Evolutionary conservation across 1,140 invertebrate species (phyloP).

Genomic region (Gonatopus flavifemur): DNA sequence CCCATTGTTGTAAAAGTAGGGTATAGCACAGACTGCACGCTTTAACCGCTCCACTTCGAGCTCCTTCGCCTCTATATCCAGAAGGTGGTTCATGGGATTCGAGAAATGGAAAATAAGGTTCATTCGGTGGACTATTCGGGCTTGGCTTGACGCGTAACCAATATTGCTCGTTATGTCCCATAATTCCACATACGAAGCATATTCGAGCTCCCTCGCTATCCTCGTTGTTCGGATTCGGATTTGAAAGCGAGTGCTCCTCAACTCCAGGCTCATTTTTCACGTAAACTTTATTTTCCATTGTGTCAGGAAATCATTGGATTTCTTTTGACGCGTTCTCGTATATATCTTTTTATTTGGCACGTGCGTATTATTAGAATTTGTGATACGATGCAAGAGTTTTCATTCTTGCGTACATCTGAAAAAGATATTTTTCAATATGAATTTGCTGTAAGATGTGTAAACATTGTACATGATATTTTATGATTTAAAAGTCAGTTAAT

Average conservation of each 20-base stretch:
- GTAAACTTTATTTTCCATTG: slow-evolving; percentile 55
- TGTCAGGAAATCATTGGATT: slow-evolving; percentile 53
- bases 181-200: slow-evolving; percentile 86
- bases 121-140: slow-evolving; percentile 58
- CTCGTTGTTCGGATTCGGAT: slow-evolving; percentile 30
- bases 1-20: slow-evolving; percentile 87
- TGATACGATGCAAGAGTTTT: slow-evolving; percentile 16
- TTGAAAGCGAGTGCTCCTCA: slow-evolving; percentile 44
- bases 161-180: slow-evolving; percentile 70
- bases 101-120: slow-evolving; percentile 89
- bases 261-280: slow-evolving; percentile 56
- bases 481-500: neutral
- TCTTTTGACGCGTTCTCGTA: slow-evolving; percentile 27
- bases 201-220: slow-evolving; percentile 47
- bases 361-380: slow-evolving; percentile 29
- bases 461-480: neutral
- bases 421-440: slow-evolving; percentile 8
- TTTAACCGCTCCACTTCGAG: slow-evolving; percentile 60
- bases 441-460: too few relatives aligned
- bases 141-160: slow-evolving; percentile 69
- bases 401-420: slow-evolving; percentile 30
- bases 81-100: slow-evolving; percentile 81
- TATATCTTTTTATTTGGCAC: slow-evolving; percentile 30
- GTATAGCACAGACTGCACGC: slow-evolving; percentile 84
- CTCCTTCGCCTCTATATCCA: slow-evolving; percentile 63